Conservation (phyloP, 2,888 invertebrate species). For the Meteorus colon region DNA sequence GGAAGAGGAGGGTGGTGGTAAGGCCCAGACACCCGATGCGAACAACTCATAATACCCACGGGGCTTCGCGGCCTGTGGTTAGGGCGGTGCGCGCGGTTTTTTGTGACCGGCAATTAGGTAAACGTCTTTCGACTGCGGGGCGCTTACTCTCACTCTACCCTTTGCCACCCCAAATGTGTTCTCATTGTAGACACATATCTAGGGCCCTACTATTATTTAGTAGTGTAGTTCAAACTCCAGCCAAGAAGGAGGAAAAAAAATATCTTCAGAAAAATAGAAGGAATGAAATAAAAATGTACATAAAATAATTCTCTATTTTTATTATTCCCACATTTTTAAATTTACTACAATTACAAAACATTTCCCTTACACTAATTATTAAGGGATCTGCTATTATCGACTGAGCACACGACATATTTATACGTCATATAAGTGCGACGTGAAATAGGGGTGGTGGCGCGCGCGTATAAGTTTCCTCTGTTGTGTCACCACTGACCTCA, state of each 20-base stretch:
- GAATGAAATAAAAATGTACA: conserved; percentile 21
- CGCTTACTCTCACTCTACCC: conserved; percentile 45
- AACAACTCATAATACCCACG: conserved; percentile 62
- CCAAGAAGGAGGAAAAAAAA: conserved; percentile 31
- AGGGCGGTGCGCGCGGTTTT: conserved; percentile 72
- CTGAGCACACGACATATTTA: conserved; percentile 53
- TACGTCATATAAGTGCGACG: conserved; percentile 48
- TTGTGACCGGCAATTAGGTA: conserved; percentile 73
- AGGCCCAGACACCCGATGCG: conserved; percentile 41
- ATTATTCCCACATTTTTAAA: conserved; percentile 35
- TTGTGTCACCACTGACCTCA: background rate
- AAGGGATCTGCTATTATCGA: conserved; percentile 52
- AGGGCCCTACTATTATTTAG: conserved; percentile 68
- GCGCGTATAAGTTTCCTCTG: background rate
- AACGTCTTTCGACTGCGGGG: conserved; percentile 62
- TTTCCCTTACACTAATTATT: background rate
- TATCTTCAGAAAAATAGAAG: conserved; percentile 33
- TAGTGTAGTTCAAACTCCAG: conserved; percentile 69
- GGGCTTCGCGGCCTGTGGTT: conserved; percentile 71
- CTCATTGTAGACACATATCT: conserved; percentile 68
- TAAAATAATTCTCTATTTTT: conserved; percentile 40
- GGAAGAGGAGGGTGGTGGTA: background rate
- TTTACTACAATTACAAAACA: conserved; percentile 6
- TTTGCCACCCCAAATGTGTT: conserved; percentile 57
- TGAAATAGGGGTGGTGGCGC: conserved; percentile 42